Percentiles rank a stretch among this genome's conserved stretches.
Evolutionary conservation across 2,888 invertebrate species (phyloP).

Genomic region (Drosophila ustulata): DNA sequence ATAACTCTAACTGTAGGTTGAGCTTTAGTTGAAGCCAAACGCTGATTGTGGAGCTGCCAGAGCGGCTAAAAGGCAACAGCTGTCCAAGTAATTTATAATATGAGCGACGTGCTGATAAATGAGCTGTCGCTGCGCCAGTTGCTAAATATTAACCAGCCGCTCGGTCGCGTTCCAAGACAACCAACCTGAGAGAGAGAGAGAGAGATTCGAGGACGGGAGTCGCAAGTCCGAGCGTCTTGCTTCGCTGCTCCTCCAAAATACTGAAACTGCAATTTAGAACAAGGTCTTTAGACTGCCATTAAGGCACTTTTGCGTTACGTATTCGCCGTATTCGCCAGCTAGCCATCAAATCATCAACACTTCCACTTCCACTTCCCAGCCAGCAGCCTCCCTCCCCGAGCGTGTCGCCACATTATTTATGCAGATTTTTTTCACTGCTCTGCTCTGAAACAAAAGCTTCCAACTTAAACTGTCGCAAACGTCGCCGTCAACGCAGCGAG

Average conservation of each 20-base stretch:
- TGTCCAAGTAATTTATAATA: slow-evolving; percentile 64
- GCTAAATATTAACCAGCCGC: slow-evolving; percentile 59
- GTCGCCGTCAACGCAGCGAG: slow-evolving; percentile 57
- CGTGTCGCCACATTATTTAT: slow-evolving; percentile 76
- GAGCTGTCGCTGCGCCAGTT: slow-evolving; percentile 60
- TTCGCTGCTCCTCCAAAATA: slow-evolving; percentile 26
- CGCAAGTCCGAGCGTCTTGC: slow-evolving; percentile 34
- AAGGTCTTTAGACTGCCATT: slow-evolving; percentile 67
- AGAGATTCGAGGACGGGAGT: slow-evolving; percentile 4
- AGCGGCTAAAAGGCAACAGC: slow-evolving; percentile 40
- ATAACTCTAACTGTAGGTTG: slow-evolving; percentile 22
- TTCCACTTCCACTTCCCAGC: slow-evolving; percentile 71
- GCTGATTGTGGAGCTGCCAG: slow-evolving; percentile 1
- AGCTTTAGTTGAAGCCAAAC: slow-evolving; percentile 3
- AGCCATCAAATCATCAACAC: slow-evolving; percentile 78
- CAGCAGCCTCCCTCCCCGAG: slow-evolving; percentile 46
- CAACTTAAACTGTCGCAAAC: slow-evolving; percentile 67
- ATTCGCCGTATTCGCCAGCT: slow-evolving; percentile 65
- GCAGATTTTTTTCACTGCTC: slow-evolving; percentile 61
- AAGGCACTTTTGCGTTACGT: slow-evolving; percentile 60
- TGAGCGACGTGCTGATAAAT: slow-evolving; percentile 61
- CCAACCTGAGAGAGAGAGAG: slow-evolving; percentile 10
- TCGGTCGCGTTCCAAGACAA: slow-evolving; percentile 33
- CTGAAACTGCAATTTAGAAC: slow-evolving; percentile 51
- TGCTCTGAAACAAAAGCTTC: slow-evolving; percentile 61